phyloP scores from a whole-genome alignment of 2,888 invertebrate genomes.

The Lithophane socia region DNA sequence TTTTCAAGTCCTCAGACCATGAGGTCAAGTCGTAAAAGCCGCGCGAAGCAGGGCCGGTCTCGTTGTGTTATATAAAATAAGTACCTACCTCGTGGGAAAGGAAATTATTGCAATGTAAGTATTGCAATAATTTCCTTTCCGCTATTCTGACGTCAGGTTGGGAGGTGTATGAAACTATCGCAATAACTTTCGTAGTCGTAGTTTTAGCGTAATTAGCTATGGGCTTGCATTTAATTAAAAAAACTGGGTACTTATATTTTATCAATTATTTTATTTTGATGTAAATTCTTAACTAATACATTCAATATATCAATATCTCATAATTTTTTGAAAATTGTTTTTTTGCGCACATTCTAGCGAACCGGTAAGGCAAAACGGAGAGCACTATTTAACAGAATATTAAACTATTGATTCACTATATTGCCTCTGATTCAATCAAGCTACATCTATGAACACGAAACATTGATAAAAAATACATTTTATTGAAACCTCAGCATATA shows the following conservation, averaged over 20 bases:
- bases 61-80: not conserved
- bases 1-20: not conserved
- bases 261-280: slow-evolving; percentile 56
- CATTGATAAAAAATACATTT: slow-evolving; percentile 35
- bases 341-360: slow-evolving; percentile 42
- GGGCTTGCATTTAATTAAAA: not conserved
- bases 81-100: not conserved
- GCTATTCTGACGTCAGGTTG: not conserved
- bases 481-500: slow-evolving; percentile 55
- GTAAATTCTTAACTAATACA: slow-evolving; percentile 64
- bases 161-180: not conserved
- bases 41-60: not conserved
- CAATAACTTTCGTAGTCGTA: not conserved
- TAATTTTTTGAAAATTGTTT: slow-evolving; percentile 33
- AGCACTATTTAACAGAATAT: slow-evolving; percentile 18
- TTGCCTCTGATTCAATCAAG: slow-evolving; percentile 23
- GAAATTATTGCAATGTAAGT: not conserved
- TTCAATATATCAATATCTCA: slow-evolving; percentile 52
- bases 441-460: slow-evolving; percentile 53
- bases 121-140: not conserved
- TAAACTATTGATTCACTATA: slow-evolving; percentile 30
- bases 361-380: slow-evolving; percentile 38
- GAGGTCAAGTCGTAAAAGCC: not conserved
- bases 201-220: not conserved
- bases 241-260: not conserved